Conservation (phyloP, 2,888 invertebrate species). For the Sipunculus nudus region DNA sequence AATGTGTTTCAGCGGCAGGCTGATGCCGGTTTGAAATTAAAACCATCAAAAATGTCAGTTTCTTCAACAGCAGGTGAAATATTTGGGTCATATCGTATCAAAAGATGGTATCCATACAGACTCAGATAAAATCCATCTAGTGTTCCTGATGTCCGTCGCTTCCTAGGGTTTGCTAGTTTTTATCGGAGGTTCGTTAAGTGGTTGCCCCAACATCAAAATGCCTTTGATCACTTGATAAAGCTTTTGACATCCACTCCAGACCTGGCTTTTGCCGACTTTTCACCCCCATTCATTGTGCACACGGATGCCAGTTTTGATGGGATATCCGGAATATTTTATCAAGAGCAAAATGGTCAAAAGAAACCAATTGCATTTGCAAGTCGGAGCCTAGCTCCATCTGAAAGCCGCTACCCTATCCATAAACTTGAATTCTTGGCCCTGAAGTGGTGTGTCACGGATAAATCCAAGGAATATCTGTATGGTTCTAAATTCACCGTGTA, state of each 20-base stretch:
- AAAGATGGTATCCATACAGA: background rate
- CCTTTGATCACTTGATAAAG: no score
- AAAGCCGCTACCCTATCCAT: background rate
- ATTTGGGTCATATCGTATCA: background rate
- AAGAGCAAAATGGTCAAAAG: background rate
- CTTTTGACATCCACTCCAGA: no score
- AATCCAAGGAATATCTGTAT: background rate
- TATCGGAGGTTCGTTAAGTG: no score
- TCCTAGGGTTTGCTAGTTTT: no score
- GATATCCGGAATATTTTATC: no score
- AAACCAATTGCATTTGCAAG: background rate
- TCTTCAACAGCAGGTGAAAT: background rate
- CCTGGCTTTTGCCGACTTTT: no score
- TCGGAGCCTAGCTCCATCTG: background rate
- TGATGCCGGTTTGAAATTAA: background rate
- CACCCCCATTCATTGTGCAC: no score
- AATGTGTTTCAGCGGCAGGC: background rate
- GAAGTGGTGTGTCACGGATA: background rate
- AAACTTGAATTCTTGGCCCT: background rate
- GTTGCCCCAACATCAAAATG: no score
- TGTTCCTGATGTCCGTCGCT: no score
- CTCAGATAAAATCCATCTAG: no score
- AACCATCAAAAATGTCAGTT: background rate
- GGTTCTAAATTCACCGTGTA: background rate
- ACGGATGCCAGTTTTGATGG: no score